phyloP scores from a whole-genome alignment of 2,797 vertebrate species.

The Hipposideros larvatus region DNA sequence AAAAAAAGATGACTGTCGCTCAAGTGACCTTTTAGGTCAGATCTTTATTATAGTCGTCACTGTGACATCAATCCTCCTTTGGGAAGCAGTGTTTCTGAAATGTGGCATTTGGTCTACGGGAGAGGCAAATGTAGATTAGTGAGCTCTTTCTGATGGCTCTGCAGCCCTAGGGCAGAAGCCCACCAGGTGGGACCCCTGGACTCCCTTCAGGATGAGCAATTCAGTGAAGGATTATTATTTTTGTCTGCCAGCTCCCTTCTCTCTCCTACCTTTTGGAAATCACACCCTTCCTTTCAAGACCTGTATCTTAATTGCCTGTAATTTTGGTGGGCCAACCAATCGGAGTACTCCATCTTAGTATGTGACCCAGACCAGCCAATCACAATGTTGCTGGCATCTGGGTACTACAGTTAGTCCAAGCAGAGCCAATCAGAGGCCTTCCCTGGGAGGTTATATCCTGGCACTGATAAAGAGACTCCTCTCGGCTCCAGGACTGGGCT shows the following conservation, averaged over 20 bases:
- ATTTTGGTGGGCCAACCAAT: background rate
- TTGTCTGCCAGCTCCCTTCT: background rate
- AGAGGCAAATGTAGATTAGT: background rate
- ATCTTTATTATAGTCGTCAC: too few relatives aligned
- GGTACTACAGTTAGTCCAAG: background rate
- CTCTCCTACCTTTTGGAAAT: background rate
- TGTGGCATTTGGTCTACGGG: fast-evolving
- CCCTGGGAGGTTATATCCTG: background rate
- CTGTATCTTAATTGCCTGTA: background rate
- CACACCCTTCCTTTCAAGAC: background rate
- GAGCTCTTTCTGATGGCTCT: background rate
- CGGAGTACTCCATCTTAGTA: background rate
- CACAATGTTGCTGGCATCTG: background rate
- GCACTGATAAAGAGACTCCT: background rate
- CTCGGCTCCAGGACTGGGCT: background rate
- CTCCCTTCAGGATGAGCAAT: background rate
- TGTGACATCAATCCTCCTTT: fast-evolving
- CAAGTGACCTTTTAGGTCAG: background rate
- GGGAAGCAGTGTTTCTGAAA: background rate
- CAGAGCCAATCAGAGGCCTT: slow-evolving; percentile 12
- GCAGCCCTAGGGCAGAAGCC: background rate
- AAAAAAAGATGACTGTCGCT: fast-evolving
- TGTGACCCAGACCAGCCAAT: background rate
- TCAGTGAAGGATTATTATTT: background rate
- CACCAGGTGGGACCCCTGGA: background rate